Evolutionary conservation across 2,797 vertebrate species (phyloP).

Genomic region (Neosilurus hyrtlii): DNA sequence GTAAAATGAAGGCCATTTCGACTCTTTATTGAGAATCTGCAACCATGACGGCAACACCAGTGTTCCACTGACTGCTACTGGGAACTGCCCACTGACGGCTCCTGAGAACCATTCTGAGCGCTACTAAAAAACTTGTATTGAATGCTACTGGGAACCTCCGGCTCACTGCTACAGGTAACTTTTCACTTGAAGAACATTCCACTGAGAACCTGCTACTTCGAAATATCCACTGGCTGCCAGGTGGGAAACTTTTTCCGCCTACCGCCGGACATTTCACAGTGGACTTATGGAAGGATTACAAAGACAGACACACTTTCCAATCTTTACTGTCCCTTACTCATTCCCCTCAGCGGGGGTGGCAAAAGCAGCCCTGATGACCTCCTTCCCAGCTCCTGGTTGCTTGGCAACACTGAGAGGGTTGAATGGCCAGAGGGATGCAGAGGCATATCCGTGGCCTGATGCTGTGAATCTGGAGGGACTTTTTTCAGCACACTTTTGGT

Average conservation of each 20-base stretch:
- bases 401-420: constrained; percentile 74
- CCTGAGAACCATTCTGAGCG: too few relatives aligned
- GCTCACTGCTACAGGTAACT: neutral
- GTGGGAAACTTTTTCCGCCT: too few relatives aligned
- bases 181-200: neutral
- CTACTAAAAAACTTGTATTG: neutral
- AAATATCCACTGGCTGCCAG: too few relatives aligned
- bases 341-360: constrained; percentile 54
- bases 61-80: too few relatives aligned
- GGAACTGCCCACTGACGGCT: too few relatives aligned
- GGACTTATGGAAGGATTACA: neutral
- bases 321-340: constrained; percentile 32
- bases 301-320: neutral
- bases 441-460: constrained; percentile 68
- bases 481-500: neutral
- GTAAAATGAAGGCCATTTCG: neutral
- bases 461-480: constrained; percentile 21
- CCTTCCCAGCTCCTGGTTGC: constrained; percentile 72
- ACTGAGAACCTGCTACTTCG: too few relatives aligned
- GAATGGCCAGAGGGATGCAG: constrained; percentile 70
- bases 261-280: neutral
- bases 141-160: neutral
- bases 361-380: constrained; percentile 62
- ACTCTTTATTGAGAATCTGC: too few relatives aligned
- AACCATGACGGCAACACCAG: too few relatives aligned